Percentiles rank a stretch among this genome's conserved stretches.
These are phyloP conservation scores for Noctuana brunneofusca DNA, from an alignment of 2,888 invertebrate species.

Conservation along the genomic window DNA sequence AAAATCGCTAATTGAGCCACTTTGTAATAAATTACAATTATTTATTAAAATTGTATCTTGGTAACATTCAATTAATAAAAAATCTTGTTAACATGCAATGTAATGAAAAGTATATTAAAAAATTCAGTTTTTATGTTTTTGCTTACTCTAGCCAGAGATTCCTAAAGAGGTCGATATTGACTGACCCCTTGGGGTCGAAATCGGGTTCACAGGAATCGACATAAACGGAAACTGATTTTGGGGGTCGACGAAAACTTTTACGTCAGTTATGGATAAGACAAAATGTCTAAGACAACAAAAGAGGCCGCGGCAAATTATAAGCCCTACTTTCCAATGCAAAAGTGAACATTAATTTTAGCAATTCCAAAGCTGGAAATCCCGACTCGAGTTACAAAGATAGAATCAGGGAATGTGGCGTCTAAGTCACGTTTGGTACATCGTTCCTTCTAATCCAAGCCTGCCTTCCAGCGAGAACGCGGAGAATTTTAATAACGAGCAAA, in stretches of 20 bases:
- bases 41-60: too few relatives aligned
- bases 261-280: background rate
- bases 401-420: conserved; percentile 25
- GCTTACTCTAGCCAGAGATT: too few relatives aligned
- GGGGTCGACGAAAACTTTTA: background rate
- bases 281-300: background rate
- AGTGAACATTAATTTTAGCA: background rate
- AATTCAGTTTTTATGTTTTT: too few relatives aligned
- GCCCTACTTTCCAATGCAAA: background rate
- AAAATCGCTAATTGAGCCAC: too few relatives aligned
- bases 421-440: conserved; percentile 28
- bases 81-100: too few relatives aligned
- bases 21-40: too few relatives aligned
- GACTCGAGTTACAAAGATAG: background rate
- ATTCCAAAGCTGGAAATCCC: background rate
- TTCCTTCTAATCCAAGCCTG: conserved; percentile 16
- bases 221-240: too few relatives aligned
- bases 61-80: too few relatives aligned
- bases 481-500: conserved; percentile 31
- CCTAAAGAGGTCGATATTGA: too few relatives aligned
- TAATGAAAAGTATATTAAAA: too few relatives aligned
- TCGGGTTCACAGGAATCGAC: too few relatives aligned
- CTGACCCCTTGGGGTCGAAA: too few relatives aligned
- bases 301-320: background rate
- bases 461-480: conserved; percentile 16